Evolutionary conservation across 1,140 invertebrate genomes (phyloP), one percentile per base, ranked within the genome.

Genomic region (Drosophila sturtevanti): DNA sequence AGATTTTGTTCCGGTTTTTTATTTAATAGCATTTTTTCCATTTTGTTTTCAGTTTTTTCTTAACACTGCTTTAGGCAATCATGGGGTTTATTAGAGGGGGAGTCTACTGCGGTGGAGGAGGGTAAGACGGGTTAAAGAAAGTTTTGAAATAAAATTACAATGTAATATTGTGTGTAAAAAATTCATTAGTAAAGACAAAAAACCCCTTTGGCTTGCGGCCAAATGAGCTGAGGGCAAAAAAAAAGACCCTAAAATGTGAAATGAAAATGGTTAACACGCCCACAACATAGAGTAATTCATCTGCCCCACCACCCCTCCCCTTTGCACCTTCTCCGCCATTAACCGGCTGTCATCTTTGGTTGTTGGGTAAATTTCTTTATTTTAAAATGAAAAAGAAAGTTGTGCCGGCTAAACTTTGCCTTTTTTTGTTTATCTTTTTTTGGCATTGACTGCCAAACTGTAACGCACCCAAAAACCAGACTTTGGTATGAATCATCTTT

Each of bases 101-200:
- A 3, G 7, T 2, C n/a, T n/a, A n/a, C n/a, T n/a, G 16, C 0
- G 41, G 6, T 2, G 41, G 5, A 14, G 5, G 16, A 1, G 41
- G 41, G 14, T n/a, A n/a, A n/a, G n/a, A n/a, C n/a, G 18, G 16
- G 78, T 62, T 70, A 87, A 87, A 86, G 82, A 86, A 86, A 86
- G 82, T 86, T 86, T 86, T 79, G 82, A 87, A 87, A 86, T 79
- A 62, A 87, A 86, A 75, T 80, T 76, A 79, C 78, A 71, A 71
- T 72, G 78, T 67, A 80, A 80, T 87, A 74, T 84, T 75, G 80
- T 76, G 65, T 77, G 52, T 59, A 62, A 68, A 78, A 66, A 78
- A 85, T 86, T 85, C 81, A 86, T 85, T 85, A 85, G 77, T 54
- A 78, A 65, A 63, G 31, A 64, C 77, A 63, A 37, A 63, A 79